Conservation (phyloP, 37 sponge, comb jelly and placozoan species). For the Sycon ciliatum region DNA sequence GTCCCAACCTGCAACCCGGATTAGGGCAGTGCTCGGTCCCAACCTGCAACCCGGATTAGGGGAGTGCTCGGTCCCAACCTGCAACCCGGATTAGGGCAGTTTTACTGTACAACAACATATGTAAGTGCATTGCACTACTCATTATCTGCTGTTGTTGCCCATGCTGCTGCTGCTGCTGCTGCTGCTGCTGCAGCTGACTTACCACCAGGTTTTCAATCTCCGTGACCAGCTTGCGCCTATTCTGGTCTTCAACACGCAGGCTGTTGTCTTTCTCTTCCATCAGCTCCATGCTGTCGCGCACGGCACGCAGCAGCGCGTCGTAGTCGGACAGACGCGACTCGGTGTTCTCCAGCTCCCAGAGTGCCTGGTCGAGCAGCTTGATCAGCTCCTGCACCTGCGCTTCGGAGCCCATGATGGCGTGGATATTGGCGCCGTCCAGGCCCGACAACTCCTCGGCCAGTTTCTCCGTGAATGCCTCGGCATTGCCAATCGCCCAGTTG, state of each 20-base stretch:
- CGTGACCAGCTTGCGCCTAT: constrained; percentile 39
- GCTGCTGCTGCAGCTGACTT: constrained; percentile 16
- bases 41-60: too few species aligned
- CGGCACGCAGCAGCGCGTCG: constrained; percentile 44
- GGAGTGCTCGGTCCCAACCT: too few species aligned
- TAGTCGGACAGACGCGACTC: constrained; percentile 47
- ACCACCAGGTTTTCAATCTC: constrained; percentile 68
- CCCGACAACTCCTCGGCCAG: constrained; percentile 65
- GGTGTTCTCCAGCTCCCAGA: constrained; percentile 50
- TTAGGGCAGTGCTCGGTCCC: too few species aligned
- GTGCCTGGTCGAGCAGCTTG: constrained; percentile 41
- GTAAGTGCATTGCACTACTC: too few species aligned
- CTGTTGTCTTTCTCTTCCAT: constrained; percentile 40
- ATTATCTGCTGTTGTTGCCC: too few species aligned
- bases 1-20: too few species aligned
- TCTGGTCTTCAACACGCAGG: constrained; percentile 54
- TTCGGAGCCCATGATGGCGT: constrained; percentile 74
- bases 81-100: too few species aligned
- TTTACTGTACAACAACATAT: too few species aligned
- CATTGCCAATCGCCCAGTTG: constrained; percentile 53
- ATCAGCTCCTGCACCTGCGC: constrained; percentile 53
- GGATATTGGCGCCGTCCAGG: constrained; percentile 6
- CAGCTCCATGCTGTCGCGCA: constrained; percentile 49
- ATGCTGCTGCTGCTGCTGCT: too few species aligned
- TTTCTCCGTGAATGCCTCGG: constrained; percentile 67